These are phyloP conservation scores for Gobio occitaniae DNA, from an alignment of 2,797 vertebrate species.

Conservation along the genomic window DNA sequence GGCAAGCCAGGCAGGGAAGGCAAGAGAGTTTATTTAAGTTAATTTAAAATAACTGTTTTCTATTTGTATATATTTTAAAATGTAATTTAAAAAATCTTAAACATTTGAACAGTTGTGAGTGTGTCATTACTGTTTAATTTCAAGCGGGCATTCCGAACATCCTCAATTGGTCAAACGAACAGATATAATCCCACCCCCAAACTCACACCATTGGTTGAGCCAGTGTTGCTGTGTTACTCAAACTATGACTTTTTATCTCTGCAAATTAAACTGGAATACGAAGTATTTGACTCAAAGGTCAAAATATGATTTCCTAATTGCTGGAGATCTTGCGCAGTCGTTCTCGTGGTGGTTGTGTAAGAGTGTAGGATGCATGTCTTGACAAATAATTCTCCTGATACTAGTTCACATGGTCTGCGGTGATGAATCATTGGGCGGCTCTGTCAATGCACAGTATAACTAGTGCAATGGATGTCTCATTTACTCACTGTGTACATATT, in stretches of 20 bases:
- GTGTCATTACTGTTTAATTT: background rate
- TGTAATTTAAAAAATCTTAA: background rate
- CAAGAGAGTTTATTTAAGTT: no score
- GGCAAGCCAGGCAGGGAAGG: no score
- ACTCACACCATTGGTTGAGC: background rate
- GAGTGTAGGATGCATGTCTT: constrained; percentile 7
- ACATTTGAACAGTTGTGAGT: background rate
- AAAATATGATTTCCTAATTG: background rate
- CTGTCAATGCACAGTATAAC: background rate
- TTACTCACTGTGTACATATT: background rate
- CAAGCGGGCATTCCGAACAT: background rate
- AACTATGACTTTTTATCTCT: background rate
- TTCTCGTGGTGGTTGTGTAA: constrained; percentile 3
- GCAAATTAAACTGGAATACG: background rate
- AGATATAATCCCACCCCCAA: constrained; percentile 2
- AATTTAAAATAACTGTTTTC: no score
- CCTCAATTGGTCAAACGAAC: background rate
- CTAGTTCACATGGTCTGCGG: constrained; percentile 1
- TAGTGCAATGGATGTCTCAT: background rate
- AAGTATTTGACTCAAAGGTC: constrained; percentile 9
- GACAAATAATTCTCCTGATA: constrained; percentile 2
- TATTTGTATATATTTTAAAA: background rate
- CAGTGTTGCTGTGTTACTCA: background rate
- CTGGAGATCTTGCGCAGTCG: background rate
- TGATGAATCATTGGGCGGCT: constrained; percentile 20